Percentiles rank a stretch among this genome's conserved stretches.
These are phyloP conservation scores for Carettochelys insculpta DNA, from an alignment of 2,113 vertebrate genomes.

Conservation along the genomic window DNA sequence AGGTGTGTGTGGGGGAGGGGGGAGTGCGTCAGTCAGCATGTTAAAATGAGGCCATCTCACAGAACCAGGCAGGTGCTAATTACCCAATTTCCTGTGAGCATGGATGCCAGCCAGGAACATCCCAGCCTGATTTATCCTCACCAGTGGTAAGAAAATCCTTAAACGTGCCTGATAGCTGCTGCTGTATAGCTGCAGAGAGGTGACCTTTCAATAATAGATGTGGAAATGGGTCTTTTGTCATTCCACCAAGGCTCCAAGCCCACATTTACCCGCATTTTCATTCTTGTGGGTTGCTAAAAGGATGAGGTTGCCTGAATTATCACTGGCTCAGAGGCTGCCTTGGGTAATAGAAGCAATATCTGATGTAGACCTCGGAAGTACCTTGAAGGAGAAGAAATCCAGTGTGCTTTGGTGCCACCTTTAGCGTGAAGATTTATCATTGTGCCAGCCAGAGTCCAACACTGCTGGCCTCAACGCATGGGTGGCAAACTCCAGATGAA, in stretches of 20 bases:
- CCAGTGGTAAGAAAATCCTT: not conserved
- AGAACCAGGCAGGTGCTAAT: not conserved
- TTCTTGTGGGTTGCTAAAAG: not conserved
- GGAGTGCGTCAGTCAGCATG: not conserved
- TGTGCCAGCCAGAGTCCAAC: not conserved
- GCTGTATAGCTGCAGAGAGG: not conserved
- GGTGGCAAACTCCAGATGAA: not conserved
- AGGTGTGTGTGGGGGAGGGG: too few species aligned
- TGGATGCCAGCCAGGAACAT: not conserved
- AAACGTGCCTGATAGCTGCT: not conserved
- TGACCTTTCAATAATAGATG: conserved; percentile 26
- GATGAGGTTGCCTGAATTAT: not conserved
- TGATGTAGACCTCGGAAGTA: not conserved
- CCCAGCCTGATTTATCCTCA: not conserved
- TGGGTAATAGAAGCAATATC: not conserved
- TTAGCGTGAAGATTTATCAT: not conserved
- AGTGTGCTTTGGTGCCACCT: accelerated
- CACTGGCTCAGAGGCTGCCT: not conserved
- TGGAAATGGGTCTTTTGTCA: not conserved
- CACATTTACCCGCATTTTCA: not conserved
- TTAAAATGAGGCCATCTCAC: not conserved
- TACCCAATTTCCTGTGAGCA: not conserved
- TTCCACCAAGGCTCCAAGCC: not conserved
- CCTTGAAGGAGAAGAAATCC: not conserved
- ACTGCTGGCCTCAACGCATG: not conserved